phyloP scores from a whole-genome alignment of 2,888 invertebrate genomes.

The Oegoconia quadripuncta region DNA sequence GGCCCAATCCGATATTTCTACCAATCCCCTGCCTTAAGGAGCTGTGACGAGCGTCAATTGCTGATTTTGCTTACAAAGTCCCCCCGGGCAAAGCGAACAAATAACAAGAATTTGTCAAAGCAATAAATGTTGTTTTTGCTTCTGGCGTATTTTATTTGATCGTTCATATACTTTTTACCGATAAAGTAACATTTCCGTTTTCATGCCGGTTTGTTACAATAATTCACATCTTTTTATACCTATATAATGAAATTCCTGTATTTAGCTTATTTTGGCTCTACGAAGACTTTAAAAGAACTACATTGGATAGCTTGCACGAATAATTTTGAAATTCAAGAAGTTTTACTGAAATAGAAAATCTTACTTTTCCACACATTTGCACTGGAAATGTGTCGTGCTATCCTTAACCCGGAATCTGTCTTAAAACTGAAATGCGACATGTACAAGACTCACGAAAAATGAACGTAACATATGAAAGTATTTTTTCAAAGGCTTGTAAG shows the following conservation, averaged over 20 bases:
- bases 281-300: too few relatives aligned
- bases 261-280: too few relatives aligned
- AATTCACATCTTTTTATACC: neutral
- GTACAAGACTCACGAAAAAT: constrained; percentile 34
- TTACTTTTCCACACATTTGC: constrained; percentile 3
- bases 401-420: constrained; percentile 29
- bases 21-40: constrained; percentile 12
- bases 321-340: too few relatives aligned
- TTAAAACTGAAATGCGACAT: constrained; percentile 35
- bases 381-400: constrained; percentile 13
- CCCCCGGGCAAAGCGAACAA: constrained; percentile 6
- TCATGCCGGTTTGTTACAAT: neutral
- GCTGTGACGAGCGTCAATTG: constrained; percentile 13
- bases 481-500: constrained; percentile 55
- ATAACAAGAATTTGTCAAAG: constrained; percentile 14
- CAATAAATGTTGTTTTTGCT: constrained; percentile 12
- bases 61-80: constrained; percentile 21
- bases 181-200: constrained; percentile 1
- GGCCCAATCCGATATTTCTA: constrained; percentile 20
- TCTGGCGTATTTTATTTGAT: constrained; percentile 6
- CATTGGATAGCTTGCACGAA: too few relatives aligned
- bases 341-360: too few relatives aligned
- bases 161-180: constrained; percentile 2
- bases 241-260: neutral
- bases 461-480: constrained; percentile 46